Percentiles rank a stretch among this genome's conserved stretches.
Conservation (phyloP, 2,797 vertebrate species). For the Fundulus diaphanus region DNA sequence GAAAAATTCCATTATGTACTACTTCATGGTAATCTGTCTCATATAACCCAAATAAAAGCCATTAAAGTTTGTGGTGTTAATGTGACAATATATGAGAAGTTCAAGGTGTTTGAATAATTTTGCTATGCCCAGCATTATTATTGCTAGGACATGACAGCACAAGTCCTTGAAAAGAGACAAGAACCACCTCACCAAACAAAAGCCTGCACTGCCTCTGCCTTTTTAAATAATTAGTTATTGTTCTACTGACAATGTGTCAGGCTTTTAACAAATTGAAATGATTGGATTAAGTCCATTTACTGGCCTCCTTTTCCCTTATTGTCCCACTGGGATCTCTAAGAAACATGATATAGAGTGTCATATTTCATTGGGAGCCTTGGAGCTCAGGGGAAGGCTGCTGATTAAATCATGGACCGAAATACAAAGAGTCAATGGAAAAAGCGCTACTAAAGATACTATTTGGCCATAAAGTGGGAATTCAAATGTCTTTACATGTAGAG, state of each 20-base stretch:
- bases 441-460: constrained; percentile 1
- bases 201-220: constrained; percentile 50
- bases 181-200: constrained; percentile 65
- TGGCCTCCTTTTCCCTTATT: constrained; percentile 58
- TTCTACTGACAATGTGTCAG: constrained; percentile 72
- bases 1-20: no score
- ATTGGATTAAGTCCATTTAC: constrained; percentile 74
- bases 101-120: background rate
- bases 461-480: background rate
- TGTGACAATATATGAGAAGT: background rate
- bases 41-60: background rate
- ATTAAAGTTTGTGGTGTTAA: background rate
- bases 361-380: constrained; percentile 68
- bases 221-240: constrained; percentile 75
- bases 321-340: constrained; percentile 60
- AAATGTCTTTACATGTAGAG: background rate
- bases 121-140: constrained; percentile 51
- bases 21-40: background rate
- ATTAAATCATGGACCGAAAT: constrained; percentile 72
- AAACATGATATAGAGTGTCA: constrained; percentile 65
- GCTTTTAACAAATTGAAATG: constrained; percentile 77
- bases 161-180: constrained; percentile 71
- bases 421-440: constrained; percentile 27
- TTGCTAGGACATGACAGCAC: constrained; percentile 67
- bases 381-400: constrained; percentile 64